Evolutionary conservation across 2,113 vertebrate genomes (phyloP).

Genomic region (Rattus norvegicus): GRCr8 NC_086031.1:35639501-35640000

Average conservation of each 20-base stretch:
- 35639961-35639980: neutral
- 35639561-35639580: slow-evolving; percentile 44
- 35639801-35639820: neutral
- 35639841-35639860: neutral
- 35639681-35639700: neutral
- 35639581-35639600: slow-evolving; percentile 6
- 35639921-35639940: too few relatives aligned
- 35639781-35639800: too few relatives aligned
- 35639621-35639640: neutral
- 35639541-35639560: neutral
- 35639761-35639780: neutral
- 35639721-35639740: neutral
- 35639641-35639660: neutral
- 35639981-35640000: neutral
- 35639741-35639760: rapidly evolving
- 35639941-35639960: neutral
- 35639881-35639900: too few relatives aligned
- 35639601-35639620: neutral
- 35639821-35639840: neutral
- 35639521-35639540: neutral
- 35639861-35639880: neutral
- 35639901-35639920: neutral
- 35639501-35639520: neutral
- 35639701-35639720: neutral
- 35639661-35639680: neutral